Percentiles rank a stretch among this genome's conserved stretches.
These are phyloP conservation scores for Eulithis prunata DNA, from an alignment of 2,888 invertebrate species.

Conservation along the genomic window DNA sequence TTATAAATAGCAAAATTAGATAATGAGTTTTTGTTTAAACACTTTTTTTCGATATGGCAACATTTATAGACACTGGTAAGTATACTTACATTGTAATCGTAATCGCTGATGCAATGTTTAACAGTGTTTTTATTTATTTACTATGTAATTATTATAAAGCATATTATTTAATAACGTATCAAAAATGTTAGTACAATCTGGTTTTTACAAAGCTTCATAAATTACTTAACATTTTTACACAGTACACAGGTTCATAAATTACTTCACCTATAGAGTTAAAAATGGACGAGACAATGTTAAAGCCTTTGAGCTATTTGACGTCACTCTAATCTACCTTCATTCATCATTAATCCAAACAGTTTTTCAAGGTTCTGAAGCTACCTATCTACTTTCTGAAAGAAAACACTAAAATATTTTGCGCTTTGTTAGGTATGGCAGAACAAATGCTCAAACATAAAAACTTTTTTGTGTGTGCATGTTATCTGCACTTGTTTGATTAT, in stretches of 20 bases:
- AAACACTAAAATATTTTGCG: not conserved
- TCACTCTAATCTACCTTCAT: slow-evolving; percentile 64
- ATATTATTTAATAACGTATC: slow-evolving; percentile 1
- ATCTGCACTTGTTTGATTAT: slow-evolving; percentile 42
- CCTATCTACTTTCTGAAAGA: slow-evolving; percentile 12
- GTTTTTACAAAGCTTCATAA: slow-evolving; percentile 12
- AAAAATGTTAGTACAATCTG: not conserved
- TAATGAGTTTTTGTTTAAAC: too few relatives aligned
- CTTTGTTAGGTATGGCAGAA: not conserved
- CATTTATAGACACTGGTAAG: too few relatives aligned
- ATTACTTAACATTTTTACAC: slow-evolving; percentile 5
- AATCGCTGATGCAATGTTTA: too few relatives aligned
- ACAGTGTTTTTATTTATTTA: slow-evolving; percentile 25
- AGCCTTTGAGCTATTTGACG: slow-evolving; percentile 63
- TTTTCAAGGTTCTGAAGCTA: slow-evolving; percentile 48
- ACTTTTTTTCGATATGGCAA: too few relatives aligned
- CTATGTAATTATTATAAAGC: slow-evolving; percentile 9
- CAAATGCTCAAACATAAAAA: too few relatives aligned
- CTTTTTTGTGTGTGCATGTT: not conserved
- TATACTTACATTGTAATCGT: too few relatives aligned
- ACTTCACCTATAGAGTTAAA: not conserved
- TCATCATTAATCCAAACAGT: slow-evolving; percentile 71
- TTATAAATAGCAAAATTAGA: too few relatives aligned
- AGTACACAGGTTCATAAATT: not conserved
- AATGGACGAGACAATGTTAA: slow-evolving; percentile 39